A percentile compares a stretch with the other conserved stretches of the same genome.
Evolutionary conservation across 2,113 vertebrate genomes (phyloP).

Genomic region (Mirza zaza): DNA sequence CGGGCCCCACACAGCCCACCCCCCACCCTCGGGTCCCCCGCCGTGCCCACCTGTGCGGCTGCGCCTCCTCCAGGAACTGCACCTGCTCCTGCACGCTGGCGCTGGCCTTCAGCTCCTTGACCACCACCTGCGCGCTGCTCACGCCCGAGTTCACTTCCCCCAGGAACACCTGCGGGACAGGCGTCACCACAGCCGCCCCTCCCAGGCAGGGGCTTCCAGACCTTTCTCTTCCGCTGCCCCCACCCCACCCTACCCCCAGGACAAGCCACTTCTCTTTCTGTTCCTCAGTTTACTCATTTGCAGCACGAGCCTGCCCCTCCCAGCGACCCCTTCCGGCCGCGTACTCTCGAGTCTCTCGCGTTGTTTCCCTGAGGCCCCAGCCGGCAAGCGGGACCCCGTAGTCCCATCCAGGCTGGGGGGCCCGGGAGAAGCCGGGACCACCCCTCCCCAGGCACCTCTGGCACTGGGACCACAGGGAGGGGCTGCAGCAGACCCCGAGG

Average conservation of each 20-base stretch:
- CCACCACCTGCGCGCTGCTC: conserved; percentile 92
- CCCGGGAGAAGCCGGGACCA: not conserved
- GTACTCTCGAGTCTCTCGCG: fast-evolving
- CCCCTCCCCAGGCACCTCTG: not conserved
- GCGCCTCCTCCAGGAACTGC: conserved; percentile 94
- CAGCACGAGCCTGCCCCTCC: no score
- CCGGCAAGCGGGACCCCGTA: not conserved
- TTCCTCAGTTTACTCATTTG: not conserved
- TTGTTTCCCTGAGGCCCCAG: not conserved
- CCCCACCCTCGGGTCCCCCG: no score
- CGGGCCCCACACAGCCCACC: fast-evolving
- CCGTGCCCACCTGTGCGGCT: conserved; percentile 91
- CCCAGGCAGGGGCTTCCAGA: not conserved
- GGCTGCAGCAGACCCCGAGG: not conserved
- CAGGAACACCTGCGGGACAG: conserved; percentile 89
- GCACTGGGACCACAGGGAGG: not conserved
- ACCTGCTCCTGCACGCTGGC: conserved; percentile 93
- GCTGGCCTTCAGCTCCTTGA: conserved; percentile 94
- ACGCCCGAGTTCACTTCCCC: conserved; percentile 93
- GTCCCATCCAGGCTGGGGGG: fast-evolving
- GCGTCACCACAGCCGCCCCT: fast-evolving
- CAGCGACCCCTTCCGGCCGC: not conserved
- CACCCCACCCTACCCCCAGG: not conserved
- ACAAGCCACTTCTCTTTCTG: not conserved
- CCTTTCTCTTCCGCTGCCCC: no score